Evolutionary conservation across 2,888 invertebrate genomes (phyloP).

Genomic region (Netelia inedita): DNA sequence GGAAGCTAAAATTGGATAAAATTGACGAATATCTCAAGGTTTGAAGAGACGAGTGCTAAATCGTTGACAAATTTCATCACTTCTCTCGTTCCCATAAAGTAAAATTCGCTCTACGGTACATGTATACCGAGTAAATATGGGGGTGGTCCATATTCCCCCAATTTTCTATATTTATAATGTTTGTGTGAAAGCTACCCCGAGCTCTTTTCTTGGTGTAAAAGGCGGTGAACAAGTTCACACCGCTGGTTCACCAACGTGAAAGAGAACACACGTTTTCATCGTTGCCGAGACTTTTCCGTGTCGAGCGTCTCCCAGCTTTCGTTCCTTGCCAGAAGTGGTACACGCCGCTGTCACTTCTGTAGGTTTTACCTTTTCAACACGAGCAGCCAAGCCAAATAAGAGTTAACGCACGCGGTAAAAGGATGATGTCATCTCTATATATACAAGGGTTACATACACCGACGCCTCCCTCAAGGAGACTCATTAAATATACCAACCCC

Average conservation of each 20-base stretch:
- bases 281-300: conserved; percentile 23
- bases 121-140: too few relatives aligned
- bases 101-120: too few relatives aligned
- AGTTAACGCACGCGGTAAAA: conserved; percentile 54
- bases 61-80: too few relatives aligned
- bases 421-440: conserved; percentile 42
- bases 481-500: conserved; percentile 59
- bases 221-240: conserved; percentile 61
- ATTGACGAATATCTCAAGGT: too few relatives aligned
- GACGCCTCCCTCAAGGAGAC: conserved; percentile 49
- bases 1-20: too few relatives aligned
- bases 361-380: conserved; percentile 52
- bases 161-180: neutral
- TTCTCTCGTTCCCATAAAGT: too few relatives aligned
- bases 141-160: too few relatives aligned
- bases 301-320: conserved; percentile 9
- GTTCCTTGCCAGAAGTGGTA: conserved; percentile 22
- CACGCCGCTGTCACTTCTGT: conserved; percentile 46
- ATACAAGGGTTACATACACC: conserved; percentile 28
- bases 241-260: conserved; percentile 55
- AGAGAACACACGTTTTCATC: conserved; percentile 45
- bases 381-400: conserved; percentile 61
- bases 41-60: too few relatives aligned
- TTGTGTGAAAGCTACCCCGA: conserved; percentile 24
- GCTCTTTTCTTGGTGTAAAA: conserved; percentile 34